A percentile compares a stretch with the other conserved stretches of the same genome.
Conservation (phyloP, 2,797 vertebrate genomes). For the Syndactyla subalaris region DNA sequence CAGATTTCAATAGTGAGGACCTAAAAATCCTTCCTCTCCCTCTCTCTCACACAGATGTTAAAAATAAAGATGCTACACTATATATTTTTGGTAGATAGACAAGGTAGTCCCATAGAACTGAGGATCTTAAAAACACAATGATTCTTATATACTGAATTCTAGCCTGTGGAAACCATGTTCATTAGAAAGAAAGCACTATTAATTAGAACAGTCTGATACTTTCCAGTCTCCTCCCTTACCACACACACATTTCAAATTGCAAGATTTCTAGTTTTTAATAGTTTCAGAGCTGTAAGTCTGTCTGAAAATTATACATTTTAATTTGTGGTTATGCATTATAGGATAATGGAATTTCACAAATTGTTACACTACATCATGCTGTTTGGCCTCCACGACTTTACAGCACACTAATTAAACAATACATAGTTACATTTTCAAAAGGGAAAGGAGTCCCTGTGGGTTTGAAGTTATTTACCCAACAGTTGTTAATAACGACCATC, state of each 20-base stretch:
- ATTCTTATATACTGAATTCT: background rate
- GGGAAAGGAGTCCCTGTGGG: slow-evolving; percentile 31
- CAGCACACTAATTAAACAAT: slow-evolving; percentile 54
- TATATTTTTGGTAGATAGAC: background rate
- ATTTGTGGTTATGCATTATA: slow-evolving; percentile 36
- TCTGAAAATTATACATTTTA: slow-evolving; percentile 47
- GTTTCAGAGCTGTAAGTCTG: slow-evolving; percentile 8
- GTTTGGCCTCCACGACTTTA: slow-evolving; percentile 42
- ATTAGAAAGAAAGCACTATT: slow-evolving; percentile 40
- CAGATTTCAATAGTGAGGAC: background rate
- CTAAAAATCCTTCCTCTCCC: background rate
- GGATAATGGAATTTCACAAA: slow-evolving; percentile 43
- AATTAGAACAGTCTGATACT: slow-evolving; percentile 60
- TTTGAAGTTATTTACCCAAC: slow-evolving; percentile 62
- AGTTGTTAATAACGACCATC: slow-evolving; percentile 59
- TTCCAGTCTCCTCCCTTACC: slow-evolving; percentile 58
- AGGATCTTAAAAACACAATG: background rate
- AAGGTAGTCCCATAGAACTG: background rate
- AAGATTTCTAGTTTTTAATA: slow-evolving; percentile 8
- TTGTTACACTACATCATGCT: slow-evolving; percentile 45
- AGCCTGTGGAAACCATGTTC: slow-evolving; percentile 15
- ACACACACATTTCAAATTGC: slow-evolving; percentile 47
- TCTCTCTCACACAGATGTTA: background rate
- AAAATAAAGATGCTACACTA: background rate
- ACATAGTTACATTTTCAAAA: slow-evolving; percentile 48